Conservation (phyloP, 1,140 invertebrate genomes). For the Ostrea denselamellosa region DNA sequence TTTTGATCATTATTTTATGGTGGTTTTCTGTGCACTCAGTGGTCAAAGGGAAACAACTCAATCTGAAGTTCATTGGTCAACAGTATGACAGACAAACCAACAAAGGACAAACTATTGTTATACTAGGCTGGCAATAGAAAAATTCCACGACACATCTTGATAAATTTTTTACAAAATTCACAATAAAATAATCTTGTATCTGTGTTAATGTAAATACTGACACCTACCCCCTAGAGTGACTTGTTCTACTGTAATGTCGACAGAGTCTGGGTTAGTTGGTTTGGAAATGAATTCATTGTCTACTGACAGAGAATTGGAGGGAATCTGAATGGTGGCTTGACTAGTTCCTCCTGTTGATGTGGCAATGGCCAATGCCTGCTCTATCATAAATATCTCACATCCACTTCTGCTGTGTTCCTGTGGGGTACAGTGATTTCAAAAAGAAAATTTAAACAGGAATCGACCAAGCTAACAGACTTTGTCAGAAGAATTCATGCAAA, state of each 20-base stretch:
- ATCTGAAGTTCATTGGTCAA: neutral
- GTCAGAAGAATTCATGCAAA: no score
- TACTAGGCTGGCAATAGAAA: no score
- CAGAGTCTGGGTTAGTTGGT: constrained; percentile 54
- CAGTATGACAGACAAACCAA: no score
- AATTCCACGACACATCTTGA: no score
- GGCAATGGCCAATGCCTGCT: constrained; percentile 73
- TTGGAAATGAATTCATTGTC: constrained; percentile 61
- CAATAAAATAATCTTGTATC: no score
- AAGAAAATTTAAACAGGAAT: no score
- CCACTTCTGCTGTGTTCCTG: constrained; percentile 73
- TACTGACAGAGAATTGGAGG: constrained; percentile 59
- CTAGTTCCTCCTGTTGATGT: constrained; percentile 69
- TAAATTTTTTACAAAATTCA: no score
- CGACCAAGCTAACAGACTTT: no score
- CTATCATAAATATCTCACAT: constrained; percentile 76
- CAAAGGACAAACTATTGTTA: no score
- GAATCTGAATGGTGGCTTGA: constrained; percentile 73
- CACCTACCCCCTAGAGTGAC: constrained; percentile 62
- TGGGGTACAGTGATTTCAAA: neutral
- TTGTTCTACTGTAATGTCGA: constrained; percentile 69
- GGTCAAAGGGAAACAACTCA: neutral
- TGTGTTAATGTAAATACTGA: neutral
- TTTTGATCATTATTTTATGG: no score
- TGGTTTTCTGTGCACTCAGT: neutral